phyloP scores from a whole-genome alignment of 2,113 vertebrate genomes.

The Corynorhinus townsendii region DNA sequence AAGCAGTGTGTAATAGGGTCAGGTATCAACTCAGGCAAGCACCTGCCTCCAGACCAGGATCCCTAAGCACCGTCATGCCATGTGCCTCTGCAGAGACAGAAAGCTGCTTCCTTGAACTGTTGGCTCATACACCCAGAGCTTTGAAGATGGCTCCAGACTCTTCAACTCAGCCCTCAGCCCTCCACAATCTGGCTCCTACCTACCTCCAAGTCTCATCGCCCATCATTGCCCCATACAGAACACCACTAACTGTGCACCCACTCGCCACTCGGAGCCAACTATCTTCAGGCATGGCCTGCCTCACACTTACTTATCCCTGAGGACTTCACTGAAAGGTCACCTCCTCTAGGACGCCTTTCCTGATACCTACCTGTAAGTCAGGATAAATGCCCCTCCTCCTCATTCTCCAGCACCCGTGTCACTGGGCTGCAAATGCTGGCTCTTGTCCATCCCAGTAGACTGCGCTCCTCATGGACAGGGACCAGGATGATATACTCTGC shows the following conservation, averaged over 20 bases:
- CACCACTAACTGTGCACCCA: not conserved
- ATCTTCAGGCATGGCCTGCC: not conserved
- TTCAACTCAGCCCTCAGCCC: not conserved
- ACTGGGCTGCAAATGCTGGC: not conserved
- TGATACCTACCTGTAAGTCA: not conserved
- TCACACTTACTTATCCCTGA: not conserved
- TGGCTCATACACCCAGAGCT: not conserved
- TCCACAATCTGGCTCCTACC: not conserved
- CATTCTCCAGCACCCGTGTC: not conserved
- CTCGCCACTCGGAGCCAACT: not conserved
- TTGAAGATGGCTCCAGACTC: not conserved
- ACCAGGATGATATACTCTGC: not conserved
- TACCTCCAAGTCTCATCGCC: not conserved
- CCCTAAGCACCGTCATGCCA: accelerated
- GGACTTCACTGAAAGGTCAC: not conserved
- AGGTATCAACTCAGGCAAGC: not conserved
- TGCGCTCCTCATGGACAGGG: not conserved
- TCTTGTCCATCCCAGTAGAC: not conserved
- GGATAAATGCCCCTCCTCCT: not conserved
- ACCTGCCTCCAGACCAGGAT: not conserved
- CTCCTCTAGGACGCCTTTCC: not conserved
- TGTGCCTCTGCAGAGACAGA: not conserved
- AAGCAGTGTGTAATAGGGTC: not conserved
- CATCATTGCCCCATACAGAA: not conserved
- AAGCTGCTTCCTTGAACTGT: not conserved